Base-by-base conservation (phyloP, 2,113 vertebrate species). In the Scomber japonicus region DNA sequence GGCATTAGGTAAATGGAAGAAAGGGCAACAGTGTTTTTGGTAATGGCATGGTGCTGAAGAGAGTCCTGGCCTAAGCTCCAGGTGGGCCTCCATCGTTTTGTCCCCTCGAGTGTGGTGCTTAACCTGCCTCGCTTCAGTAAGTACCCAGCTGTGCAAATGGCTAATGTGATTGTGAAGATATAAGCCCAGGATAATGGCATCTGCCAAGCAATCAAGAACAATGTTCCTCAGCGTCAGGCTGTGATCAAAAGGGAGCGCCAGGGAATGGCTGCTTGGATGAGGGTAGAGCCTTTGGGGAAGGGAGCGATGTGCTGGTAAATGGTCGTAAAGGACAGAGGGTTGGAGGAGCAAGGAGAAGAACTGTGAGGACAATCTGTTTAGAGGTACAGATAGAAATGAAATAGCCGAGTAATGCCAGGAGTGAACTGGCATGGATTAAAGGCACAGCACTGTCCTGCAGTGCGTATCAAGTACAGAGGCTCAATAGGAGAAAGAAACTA, bases 131-230 rank as follows among this genome's bases (percentile, higher is more conserved):
- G 85, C 91, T 92, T 82, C 89, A 79, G 80, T 89, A 83, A 90
- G 80, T 79, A 74, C 89, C 91, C 89, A 89, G 89, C 89, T 93
- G 91, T 88, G 88, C 89, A 91, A 93, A 93, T 81, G 88, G 91
- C 80, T 93, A 93, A 94, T 91, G 82, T 91, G 92, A 95, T 94
- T 93, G 91, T 88, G 80, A 83, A 90, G 93, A 94, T 87, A 91
- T 87, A 92, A 90, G 89, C 80, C 81, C 82, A 62, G 88, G 83
- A 94, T 92, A 94, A 93, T 92, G 90, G 90, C 93, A 87, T 93
- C 92, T 93, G 91, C 90, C 90, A 88, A 83, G 88, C 89, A 90
- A 94, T 93, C 92, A 92, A 69, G 87, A 82, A 79, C 87, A 86
- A 92, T 91, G 89, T 88, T 92, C 82, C 80, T 91, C 85, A 59